Evolutionary conservation across 2,888 invertebrate species (phyloP), one percentile per base, ranked within the genome.

Genomic region (Ormyrus thymus): DNA sequence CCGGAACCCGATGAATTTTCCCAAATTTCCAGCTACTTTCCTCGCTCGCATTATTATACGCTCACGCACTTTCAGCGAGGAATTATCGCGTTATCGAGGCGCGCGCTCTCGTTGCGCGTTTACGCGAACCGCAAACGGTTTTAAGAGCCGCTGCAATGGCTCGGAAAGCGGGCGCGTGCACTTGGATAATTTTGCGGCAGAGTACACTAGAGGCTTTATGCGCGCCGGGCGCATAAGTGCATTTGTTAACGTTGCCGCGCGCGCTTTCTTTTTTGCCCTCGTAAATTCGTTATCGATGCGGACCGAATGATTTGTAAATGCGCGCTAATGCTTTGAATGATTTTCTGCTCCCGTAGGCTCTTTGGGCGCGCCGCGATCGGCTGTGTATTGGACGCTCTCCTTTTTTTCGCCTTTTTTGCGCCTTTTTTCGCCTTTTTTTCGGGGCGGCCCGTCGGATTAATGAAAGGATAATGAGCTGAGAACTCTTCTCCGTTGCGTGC

Each of bases 11-110:
- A 29, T 29, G 29, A 29, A 29, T 29, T 29, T 29, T 29, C 29
- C 3, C 2, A 29, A 29, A 29, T 29, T 29, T 29, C 29, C 29
- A 29, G 29, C 29, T 29, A 29, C 29, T 29, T 29, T 29, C 29
- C 29, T 29, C 29, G 29, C 29, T 29, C 4, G 29, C 29, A 29
- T 29, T 29, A 29, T 29, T 29, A 29, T 29, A 29, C 10, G 51
- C 51, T 29, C 51, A 51, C 51, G 50, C 29, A 43, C 11, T 29
- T 11, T 9, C 65, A 29, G 65, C 65, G 51, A 29, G 65, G 51
- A 65, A 65, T 65, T 65, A 65, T 48, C 48, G 69, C 48, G 58
- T 70, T 70, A 70, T 58, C 69, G 69, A 50, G 11, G n/a, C 51
- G 66, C 53, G 45, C 29, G 51, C 53, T 7, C 51, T 11, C 50